phyloP scores from a whole-genome alignment of 2,797 vertebrate genomes.

The Chelidonichthys spinosus region DNA sequence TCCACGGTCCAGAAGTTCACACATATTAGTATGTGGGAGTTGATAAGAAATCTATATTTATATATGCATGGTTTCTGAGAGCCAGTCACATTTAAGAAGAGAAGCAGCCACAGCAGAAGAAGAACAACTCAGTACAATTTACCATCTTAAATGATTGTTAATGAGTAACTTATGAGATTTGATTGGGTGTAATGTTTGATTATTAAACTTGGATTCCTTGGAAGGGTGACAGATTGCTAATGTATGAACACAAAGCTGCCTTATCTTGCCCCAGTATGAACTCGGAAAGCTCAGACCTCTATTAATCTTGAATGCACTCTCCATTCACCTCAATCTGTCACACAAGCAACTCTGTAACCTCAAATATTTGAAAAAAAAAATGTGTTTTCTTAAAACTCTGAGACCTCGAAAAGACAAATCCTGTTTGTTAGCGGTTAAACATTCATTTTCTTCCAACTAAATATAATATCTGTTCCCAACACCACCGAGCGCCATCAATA shows the following conservation, averaged over 20 bases:
- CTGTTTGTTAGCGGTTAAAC: background rate
- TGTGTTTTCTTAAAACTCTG: background rate
- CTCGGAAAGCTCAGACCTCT: slow-evolving; percentile 43
- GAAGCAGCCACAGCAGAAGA: background rate
- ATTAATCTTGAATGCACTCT: slow-evolving; percentile 60
- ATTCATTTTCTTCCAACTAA: background rate
- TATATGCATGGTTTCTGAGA: slow-evolving; percentile 10
- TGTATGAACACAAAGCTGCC: slow-evolving; percentile 35
- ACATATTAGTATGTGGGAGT: background rate
- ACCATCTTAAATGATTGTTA: background rate
- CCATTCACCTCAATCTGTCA: slow-evolving; percentile 54
- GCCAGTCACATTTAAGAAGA: background rate
- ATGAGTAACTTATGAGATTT: background rate
- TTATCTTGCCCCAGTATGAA: slow-evolving; percentile 45
- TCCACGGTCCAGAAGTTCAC: background rate
- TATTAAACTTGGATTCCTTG: slow-evolving; percentile 16
- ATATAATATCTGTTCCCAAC: background rate
- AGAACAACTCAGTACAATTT: background rate
- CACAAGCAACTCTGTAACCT: slow-evolving; percentile 40
- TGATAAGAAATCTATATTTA: no score
- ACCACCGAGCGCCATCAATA: background rate
- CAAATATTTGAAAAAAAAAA: slow-evolving; percentile 11
- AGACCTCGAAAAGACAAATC: slow-evolving; percentile 2
- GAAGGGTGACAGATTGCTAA: slow-evolving; percentile 36
- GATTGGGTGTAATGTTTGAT: slow-evolving; percentile 9